phyloP scores from a whole-genome alignment of 2,797 vertebrate genomes.

The Falco peregrinus region DNA sequence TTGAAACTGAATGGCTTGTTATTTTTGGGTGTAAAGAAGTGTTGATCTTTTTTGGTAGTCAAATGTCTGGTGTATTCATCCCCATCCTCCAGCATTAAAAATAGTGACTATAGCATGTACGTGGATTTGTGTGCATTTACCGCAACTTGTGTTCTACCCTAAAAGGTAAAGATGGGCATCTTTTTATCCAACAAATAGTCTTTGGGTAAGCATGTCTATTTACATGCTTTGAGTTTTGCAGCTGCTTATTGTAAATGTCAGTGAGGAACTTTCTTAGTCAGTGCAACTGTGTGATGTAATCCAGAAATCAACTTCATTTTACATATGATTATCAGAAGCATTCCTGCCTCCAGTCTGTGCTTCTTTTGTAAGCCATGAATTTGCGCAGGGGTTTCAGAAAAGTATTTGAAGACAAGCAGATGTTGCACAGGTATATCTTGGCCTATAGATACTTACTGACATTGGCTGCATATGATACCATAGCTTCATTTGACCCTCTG shows the following conservation, averaged over 20 bases:
- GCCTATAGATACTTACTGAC: not conserved
- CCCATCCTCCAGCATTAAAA: not conserved
- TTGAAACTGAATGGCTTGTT: not conserved
- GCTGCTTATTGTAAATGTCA: conserved; percentile 44
- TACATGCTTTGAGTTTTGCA: not conserved
- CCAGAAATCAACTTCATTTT: conserved; percentile 42
- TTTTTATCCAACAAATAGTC: not conserved
- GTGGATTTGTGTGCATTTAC: not conserved
- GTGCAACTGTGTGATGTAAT: conserved; percentile 20
- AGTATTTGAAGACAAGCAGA: not conserved
- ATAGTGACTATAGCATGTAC: not conserved
- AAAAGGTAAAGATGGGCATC: conserved; percentile 41
- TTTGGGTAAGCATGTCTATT: not conserved
- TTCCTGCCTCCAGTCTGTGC: not conserved
- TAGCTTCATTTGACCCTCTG: not conserved
- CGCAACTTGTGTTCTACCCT: conserved; percentile 13
- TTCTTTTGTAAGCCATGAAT: not conserved
- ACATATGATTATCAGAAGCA: not conserved
- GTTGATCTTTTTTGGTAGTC: not conserved
- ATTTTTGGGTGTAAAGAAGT: not conserved
- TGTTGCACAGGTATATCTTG: not conserved
- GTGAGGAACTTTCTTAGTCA: not conserved
- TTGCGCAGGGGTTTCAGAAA: not conserved
- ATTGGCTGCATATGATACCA: not conserved
- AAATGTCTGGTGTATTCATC: not conserved